Conservation (phyloP, 2,888 invertebrate genomes). For the Lasioglossum zephyrum region DNA sequence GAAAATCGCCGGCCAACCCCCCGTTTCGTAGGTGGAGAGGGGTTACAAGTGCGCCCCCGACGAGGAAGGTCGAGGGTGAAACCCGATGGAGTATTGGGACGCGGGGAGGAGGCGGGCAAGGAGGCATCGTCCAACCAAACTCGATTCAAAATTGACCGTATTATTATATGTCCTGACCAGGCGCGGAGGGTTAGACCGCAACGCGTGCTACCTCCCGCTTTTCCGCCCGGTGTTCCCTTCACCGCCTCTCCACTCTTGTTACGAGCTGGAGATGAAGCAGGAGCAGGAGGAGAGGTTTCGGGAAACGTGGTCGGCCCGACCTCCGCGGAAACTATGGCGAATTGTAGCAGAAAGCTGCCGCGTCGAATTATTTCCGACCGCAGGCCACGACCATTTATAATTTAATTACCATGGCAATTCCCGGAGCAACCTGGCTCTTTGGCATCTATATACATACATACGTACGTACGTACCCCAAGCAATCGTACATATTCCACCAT, state of each 20-base stretch:
- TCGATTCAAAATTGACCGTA: slow-evolving; percentile 81
- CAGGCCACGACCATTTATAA: slow-evolving; percentile 79
- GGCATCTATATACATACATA: slow-evolving; percentile 37
- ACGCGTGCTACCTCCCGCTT: slow-evolving; percentile 64
- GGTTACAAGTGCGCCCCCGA: slow-evolving; percentile 45
- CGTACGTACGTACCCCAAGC: slow-evolving; percentile 27
- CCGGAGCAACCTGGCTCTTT: slow-evolving; percentile 68
- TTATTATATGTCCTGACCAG: slow-evolving; percentile 78
- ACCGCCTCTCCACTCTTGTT: slow-evolving; percentile 45
- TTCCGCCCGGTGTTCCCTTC: slow-evolving; percentile 46
- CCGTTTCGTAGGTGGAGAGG: slow-evolving; percentile 50
- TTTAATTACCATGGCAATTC: slow-evolving; percentile 80
- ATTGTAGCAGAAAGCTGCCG: slow-evolving; percentile 78
- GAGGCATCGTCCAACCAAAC: slow-evolving; percentile 74
- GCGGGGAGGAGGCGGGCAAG: slow-evolving; percentile 38
- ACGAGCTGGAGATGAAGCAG: slow-evolving; percentile 55
- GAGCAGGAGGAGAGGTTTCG: slow-evolving; percentile 67
- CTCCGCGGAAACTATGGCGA: slow-evolving; percentile 75
- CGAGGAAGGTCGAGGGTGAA: slow-evolving; percentile 49
- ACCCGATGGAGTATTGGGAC: slow-evolving; percentile 51
- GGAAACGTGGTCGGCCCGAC: slow-evolving; percentile 67
- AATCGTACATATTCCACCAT: slow-evolving; percentile 41
- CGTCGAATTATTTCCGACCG: slow-evolving; percentile 82
- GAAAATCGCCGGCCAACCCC: slow-evolving; percentile 70
- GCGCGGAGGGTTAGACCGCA: slow-evolving; percentile 70